Base-by-base conservation (phyloP, 2,888 invertebrate species). In the Anticlea derivata region DNA sequence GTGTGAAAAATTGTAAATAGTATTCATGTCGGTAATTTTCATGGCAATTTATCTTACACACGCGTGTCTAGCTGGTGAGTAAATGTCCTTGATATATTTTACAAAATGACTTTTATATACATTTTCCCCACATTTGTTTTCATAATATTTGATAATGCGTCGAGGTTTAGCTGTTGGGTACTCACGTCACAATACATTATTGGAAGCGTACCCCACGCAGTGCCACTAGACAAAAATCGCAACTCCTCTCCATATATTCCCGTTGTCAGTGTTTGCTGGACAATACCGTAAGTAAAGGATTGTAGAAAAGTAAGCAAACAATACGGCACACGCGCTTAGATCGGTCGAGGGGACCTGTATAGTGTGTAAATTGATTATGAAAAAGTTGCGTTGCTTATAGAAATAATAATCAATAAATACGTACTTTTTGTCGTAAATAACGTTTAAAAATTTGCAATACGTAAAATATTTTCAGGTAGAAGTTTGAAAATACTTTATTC, bases 191-290 rank as follows among this genome's bases (percentile, higher is more conserved):
- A 53, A 67, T 70, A 74, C 68, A 75, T 79, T 74, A 77, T 67
- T 68, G 66, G 55, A 62, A 66, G 60, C 61, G 54, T 80, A 77
- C 84, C 86, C 86, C 85, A 86, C 85, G 85, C 86, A 79, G 79
- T 59, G 79, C 61, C 67, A 73, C 80, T 86, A 87, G 87, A 87
- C 88, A 90, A 87, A 89, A 87, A 87, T 88, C 87, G 73, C 79
- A 69, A 75, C 73, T 73, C 58, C 78, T 76, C 70, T 75, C 75
- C 80, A 83, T 88, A 86, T 83, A 85, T 89, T 84, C 75, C 69
- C 63, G 71, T 73, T 84, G 86, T 78, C 86, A 80, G 63, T 67
- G 70, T 69, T 65, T 74, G 63, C 68, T 64, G 74, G 75, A 86
- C 85, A 88, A 83, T 81, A 71, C 78, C 63, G 75, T 80, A 82